Conservation (phyloP, 2,888 invertebrate species). For the Polyploca ridens region DNA sequence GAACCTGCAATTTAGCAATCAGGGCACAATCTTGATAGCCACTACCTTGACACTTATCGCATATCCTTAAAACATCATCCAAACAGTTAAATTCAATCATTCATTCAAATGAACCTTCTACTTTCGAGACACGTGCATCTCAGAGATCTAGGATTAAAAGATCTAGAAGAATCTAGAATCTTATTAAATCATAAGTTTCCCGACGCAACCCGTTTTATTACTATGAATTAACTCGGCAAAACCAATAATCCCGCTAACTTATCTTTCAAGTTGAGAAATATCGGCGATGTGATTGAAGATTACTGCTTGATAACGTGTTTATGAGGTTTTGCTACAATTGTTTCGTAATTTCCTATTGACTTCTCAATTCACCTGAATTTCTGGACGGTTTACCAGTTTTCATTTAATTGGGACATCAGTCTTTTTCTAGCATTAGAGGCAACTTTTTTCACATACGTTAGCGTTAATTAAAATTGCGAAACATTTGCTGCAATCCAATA, state of each 20-base stretch:
- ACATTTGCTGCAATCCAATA: slow-evolving; percentile 17
- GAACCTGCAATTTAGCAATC: slow-evolving; percentile 9
- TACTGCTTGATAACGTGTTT: not conserved
- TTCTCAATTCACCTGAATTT: not conserved
- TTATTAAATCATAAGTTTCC: not conserved
- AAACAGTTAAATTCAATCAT: not conserved
- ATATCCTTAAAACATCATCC: not conserved
- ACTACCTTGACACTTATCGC: not conserved
- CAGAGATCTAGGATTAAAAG: not conserved
- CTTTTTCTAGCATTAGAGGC: not conserved
- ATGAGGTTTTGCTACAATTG: not conserved
- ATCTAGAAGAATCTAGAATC: not conserved
- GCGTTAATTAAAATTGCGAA: slow-evolving; percentile 8
- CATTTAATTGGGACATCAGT: not conserved
- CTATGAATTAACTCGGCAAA: not conserved
- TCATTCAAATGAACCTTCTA: not conserved
- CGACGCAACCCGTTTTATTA: not conserved
- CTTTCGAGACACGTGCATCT: not conserved
- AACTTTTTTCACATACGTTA: not conserved
- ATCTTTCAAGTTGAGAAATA: not conserved
- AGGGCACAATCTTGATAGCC: slow-evolving; percentile 4
- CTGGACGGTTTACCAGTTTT: slow-evolving; percentile 1
- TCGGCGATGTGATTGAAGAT: not conserved
- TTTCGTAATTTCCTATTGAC: not conserved
- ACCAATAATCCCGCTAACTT: not conserved